A percentile compares a stretch with the other conserved stretches of the same genome.
These are phyloP conservation scores for Aculops lycopersici DNA, from an alignment of 1,140 invertebrate species.

Conservation along the genomic window DNA sequence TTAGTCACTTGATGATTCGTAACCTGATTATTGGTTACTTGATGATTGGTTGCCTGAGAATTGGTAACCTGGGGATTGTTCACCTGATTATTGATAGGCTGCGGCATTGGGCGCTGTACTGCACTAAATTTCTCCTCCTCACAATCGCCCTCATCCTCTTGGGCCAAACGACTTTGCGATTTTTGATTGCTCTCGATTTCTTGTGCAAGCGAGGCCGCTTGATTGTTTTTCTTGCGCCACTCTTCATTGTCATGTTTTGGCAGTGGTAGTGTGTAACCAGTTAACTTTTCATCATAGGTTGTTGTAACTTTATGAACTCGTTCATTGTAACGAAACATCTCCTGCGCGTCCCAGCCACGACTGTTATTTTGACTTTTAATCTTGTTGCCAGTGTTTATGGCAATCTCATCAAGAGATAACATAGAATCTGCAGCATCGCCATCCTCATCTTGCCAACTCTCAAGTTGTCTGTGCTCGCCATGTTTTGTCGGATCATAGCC, in stretches of 20 bases:
- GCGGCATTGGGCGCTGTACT: slow-evolving; percentile 13
- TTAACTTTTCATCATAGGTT: slow-evolving; percentile 47
- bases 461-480: slow-evolving; percentile 33
- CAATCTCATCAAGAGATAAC: slow-evolving; percentile 2
- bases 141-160: slow-evolving; percentile 48
- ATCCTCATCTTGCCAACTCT: slow-evolving; percentile 46
- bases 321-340: slow-evolving; percentile 78
- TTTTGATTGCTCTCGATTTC: slow-evolving; percentile 55
- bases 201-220: slow-evolving; percentile 48
- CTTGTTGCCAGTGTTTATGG: not conserved
- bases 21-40: too few species aligned
- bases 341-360: slow-evolving; percentile 74
- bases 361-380: slow-evolving; percentile 24
- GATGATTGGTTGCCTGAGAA: too few species aligned
- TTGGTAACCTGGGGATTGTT: too few species aligned
- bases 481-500: slow-evolving; percentile 26
- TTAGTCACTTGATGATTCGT: too few species aligned
- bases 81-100: not conserved
- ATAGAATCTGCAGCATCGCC: slow-evolving; percentile 19
- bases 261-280: slow-evolving; percentile 51
- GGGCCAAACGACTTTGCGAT: slow-evolving; percentile 38
- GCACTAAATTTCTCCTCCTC: slow-evolving; percentile 36
- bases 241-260: slow-evolving; percentile 50
- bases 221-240: slow-evolving; percentile 44
- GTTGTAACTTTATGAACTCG: slow-evolving; percentile 54